Conservation (phyloP, 2,797 vertebrate species). For the Lithobates pipiens region DNA sequence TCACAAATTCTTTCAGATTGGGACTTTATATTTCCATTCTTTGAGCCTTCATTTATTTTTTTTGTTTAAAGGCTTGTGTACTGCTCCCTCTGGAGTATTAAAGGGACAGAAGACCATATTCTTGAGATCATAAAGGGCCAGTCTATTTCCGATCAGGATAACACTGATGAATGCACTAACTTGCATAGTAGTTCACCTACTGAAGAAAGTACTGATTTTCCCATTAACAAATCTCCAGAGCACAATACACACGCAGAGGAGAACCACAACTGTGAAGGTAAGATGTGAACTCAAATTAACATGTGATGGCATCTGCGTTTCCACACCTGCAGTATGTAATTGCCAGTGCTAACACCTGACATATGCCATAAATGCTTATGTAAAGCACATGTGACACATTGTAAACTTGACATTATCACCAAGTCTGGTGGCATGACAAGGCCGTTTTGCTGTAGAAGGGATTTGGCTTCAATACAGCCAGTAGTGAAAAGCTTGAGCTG, state of each 20-base stretch:
- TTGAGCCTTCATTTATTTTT: slow-evolving; percentile 51
- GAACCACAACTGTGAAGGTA: slow-evolving; percentile 64
- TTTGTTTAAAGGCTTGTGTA: slow-evolving; percentile 71
- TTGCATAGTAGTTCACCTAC: slow-evolving; percentile 49
- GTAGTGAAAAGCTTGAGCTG: too few species aligned
- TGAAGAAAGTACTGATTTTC: slow-evolving; percentile 47
- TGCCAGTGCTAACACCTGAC: too few species aligned
- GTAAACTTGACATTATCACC: too few species aligned
- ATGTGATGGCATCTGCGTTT: too few species aligned
- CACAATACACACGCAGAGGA: slow-evolving; percentile 33
- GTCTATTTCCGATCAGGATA: slow-evolving; percentile 34
- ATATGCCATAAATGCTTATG: too few species aligned
- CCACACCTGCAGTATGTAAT: too few species aligned
- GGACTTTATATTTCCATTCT: too few species aligned
- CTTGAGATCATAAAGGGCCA: slow-evolving; percentile 68
- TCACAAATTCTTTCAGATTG: too few species aligned
- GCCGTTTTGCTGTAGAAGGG: too few species aligned
- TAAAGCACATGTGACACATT: too few species aligned
- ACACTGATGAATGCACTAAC: slow-evolving; percentile 16
- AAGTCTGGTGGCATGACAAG: too few species aligned
- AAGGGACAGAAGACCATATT: slow-evolving; percentile 72
- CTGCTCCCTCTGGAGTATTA: slow-evolving; percentile 74
- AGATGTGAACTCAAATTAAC: slow-evolving; percentile 22
- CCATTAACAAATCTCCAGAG: slow-evolving; percentile 63
- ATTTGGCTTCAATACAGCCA: too few species aligned